Evolutionary conservation across 2,888 invertebrate species (phyloP), one percentile per base, ranked within the genome.

Genomic region (Drosophila emarginata): DNA sequence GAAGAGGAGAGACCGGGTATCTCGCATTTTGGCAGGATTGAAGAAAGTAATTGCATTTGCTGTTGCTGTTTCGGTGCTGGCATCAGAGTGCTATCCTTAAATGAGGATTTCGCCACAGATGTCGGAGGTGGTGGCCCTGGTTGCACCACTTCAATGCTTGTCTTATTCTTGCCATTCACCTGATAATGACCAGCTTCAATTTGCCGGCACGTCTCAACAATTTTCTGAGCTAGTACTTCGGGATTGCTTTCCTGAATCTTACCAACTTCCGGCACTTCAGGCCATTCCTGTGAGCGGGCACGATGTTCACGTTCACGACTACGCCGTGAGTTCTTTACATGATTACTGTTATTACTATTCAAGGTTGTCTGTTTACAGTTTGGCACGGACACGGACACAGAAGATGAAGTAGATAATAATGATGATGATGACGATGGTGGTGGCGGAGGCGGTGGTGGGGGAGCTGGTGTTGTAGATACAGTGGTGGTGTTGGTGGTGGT

Each of bases 191-290:
- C 96, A 4, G 97, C 96, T 92, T 97, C 97, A 68, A 97, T 96
- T 92, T 97, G 97, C 1, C 97, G 93, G 5, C 97, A 97, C 0
- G 96, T 97, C 91, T 97, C 97, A 39, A 97, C 92, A 77, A 97
- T 97, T 91, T 97, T 97, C 91, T 96, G 96, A 0, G 97, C 97
- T 61, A 97, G 92, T 60, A 97, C 94, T 91, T 97, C 97, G 0
- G 97, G 97, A 92, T 97, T 97, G 90, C 97, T 97, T 90, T 97
- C 97, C 89, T 97, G 96, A 68, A 97, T 97, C 92, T 97, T 97
- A 1, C 96, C 96, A 60, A 97, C 94, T 81, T 97, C 97, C 1
- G 97, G 97, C 32, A 97, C 96, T 83, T 97, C 97, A 0, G 97
- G 97, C 97, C 97, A 97, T 89, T 97, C 97, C 88, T 97, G 97